phyloP scores from a whole-genome alignment of 2,113 vertebrate species.

The Engystomops pustulosus region DNA sequence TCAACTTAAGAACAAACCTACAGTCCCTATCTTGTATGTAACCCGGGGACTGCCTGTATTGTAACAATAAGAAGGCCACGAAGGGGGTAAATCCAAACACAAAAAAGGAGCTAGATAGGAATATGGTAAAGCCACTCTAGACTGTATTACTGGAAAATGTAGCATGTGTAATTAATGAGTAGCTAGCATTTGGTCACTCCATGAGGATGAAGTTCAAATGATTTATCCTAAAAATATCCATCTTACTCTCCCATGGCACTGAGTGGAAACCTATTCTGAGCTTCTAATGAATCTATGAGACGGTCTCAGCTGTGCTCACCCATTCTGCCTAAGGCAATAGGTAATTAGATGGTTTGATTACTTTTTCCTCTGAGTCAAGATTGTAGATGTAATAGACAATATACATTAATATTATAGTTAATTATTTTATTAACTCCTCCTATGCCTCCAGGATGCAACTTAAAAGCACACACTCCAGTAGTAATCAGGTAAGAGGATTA shows the following conservation, averaged over 20 bases:
- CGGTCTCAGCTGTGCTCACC: slow-evolving; percentile 27
- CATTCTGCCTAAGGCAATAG: slow-evolving; percentile 32
- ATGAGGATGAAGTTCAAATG: slow-evolving; percentile 20
- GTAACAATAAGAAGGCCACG: no score
- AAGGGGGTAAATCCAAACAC: no score
- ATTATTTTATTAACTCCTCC: slow-evolving; percentile 29
- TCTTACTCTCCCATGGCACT: slow-evolving; percentile 21
- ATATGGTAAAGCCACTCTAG: not conserved
- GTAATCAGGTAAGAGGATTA: not conserved
- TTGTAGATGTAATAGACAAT: slow-evolving; percentile 35
- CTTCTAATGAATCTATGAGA: slow-evolving; percentile 26
- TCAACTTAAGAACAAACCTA: no score
- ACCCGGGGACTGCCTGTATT: no score
- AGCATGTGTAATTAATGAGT: slow-evolving; percentile 7
- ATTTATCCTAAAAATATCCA: slow-evolving; percentile 43
- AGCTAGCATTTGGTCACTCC: slow-evolving; percentile 1
- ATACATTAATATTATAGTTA: slow-evolving; percentile 27
- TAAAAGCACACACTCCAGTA: no score
- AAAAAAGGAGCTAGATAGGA: no score
- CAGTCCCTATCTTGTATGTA: no score
- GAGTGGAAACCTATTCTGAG: slow-evolving; percentile 20
- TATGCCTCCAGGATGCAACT: not conserved
- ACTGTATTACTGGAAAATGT: slow-evolving; percentile 1
- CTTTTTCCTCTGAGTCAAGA: slow-evolving; percentile 31
- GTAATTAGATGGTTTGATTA: slow-evolving; percentile 55